Base-by-base conservation (phyloP, 1,140 invertebrate genomes). In the Drosophila repleta region DNA sequence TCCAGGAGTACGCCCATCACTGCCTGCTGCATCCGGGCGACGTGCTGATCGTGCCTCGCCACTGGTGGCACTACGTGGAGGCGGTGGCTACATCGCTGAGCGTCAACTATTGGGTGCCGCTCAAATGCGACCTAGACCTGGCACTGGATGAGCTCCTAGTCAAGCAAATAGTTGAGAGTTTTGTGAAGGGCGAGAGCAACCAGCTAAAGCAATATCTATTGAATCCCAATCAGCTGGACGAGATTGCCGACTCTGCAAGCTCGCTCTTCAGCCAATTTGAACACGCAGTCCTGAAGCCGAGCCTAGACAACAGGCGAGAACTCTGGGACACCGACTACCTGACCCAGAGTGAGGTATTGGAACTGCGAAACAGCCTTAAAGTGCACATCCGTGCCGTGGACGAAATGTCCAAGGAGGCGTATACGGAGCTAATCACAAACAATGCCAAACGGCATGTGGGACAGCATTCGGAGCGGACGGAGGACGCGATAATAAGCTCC, bases 21-120 rank as follows among this genome's bases (percentile, higher is more conserved):
- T 93, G 97, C 17, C 93, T 92, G 18, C 92, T 99, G 26, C 93
- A 95, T 49, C 95, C 97, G 7, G 97, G 97, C 2, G 96, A 99
- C 93, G 95, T 97, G 5, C 92, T 99, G 8, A 94, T 96, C 88
- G 95, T 99, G 1, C 98, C 98, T 7, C 94, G 94, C 75, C 95
- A 96, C 55, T 99, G 98, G 98, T 99, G 98, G 98, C 98, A 99
- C 93, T 98, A 96, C 93, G 98, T 99, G 4, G 96, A 98, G 92
- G 96, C 96, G 79, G 81, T 96, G 45, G 92, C 93, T 17, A 94
- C 96, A 17, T 93, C 94, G 24, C 94, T 98, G 13, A 96, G 96
- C 83, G 93, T 98, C 0, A 99, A 99, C 93, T 94, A 95, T 46
- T 99, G 98, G 98, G 91, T 98, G 64, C 95, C 96, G 48, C 90